Percentiles rank a stretch among this genome's conserved stretches.
Evolutionary conservation across 2,888 invertebrate species (phyloP).

Genomic region (Habrosyne pyritoides): DNA sequence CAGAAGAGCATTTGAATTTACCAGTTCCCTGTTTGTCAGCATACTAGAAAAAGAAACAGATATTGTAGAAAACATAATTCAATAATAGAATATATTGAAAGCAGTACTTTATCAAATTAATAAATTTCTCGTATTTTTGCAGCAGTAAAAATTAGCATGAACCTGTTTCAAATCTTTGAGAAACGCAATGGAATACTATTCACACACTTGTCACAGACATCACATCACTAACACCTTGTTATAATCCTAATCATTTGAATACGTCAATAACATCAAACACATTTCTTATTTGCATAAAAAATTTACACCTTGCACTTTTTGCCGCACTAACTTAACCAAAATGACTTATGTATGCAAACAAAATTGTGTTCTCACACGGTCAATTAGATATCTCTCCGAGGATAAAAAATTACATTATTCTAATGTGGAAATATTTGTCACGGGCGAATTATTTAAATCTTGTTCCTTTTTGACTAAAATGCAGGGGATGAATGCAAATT

Average conservation of each 20-base stretch:
- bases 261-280: constrained; percentile 51
- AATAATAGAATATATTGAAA: too few species aligned
- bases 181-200: constrained; percentile 50
- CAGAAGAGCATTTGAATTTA: too few species aligned
- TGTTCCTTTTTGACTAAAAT: constrained; percentile 45
- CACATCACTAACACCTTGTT: constrained; percentile 26
- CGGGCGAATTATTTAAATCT: constrained; percentile 73
- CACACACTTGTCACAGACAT: constrained; percentile 59
- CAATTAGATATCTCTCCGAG: constrained; percentile 64
- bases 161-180: constrained; percentile 46
- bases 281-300: constrained; percentile 45
- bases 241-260: constrained; percentile 56
- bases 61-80: too few species aligned
- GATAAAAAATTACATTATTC: constrained; percentile 60
- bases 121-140: too few species aligned
- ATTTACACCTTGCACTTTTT: constrained; percentile 30
- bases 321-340: constrained; percentile 20
- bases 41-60: too few species aligned
- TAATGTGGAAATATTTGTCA: constrained; percentile 67
- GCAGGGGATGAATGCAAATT: constrained; percentile 69
- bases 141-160: constrained; percentile 23
- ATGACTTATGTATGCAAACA: constrained; percentile 43
- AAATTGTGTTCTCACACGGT: constrained; percentile 57
- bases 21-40: too few species aligned
- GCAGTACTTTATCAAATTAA: too few species aligned